These are phyloP conservation scores for Pomatorhinus ruficollis DNA, from an alignment of 2,113 vertebrate species.

Conservation along the genomic window DNA sequence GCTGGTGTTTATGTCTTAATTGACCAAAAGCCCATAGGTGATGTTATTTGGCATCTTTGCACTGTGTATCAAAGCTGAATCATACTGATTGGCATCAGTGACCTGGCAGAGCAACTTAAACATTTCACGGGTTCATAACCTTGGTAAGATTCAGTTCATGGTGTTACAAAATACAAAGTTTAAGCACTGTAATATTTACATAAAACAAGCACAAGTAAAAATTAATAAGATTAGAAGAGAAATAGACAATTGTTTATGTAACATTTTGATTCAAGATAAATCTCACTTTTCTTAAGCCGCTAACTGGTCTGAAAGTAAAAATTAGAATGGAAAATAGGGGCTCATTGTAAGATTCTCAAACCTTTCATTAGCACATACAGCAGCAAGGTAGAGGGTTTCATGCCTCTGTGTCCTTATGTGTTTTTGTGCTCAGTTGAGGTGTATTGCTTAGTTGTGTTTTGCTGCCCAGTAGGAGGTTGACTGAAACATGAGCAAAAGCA, in stretches of 20 bases:
- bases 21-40: not conserved
- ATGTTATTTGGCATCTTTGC: not conserved
- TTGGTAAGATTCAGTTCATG: not conserved
- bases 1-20: not conserved
- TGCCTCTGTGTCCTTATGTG: accelerated
- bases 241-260: not conserved
- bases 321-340: not conserved
- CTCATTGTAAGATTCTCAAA: not conserved
- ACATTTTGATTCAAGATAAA: not conserved
- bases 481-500: not conserved
- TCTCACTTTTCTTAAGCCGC: not conserved
- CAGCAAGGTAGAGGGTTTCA: not conserved
- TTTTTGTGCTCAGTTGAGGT: not conserved
- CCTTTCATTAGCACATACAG: not conserved
- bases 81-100: not conserved
- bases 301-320: not conserved
- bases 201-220: not conserved
- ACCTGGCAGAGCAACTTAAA: not conserved
- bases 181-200: not conserved
- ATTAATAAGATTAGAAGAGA: not conserved
- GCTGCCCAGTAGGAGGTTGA: not conserved
- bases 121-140: not conserved
- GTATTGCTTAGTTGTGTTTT: not conserved
- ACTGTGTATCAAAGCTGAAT: not conserved
- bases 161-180: not conserved